A percentile compares a stretch with the other conserved stretches of the same genome.
These are phyloP conservation scores for Cyclopterus lumpus DNA, from an alignment of 2,797 vertebrate species.

Conservation along the genomic window DNA sequence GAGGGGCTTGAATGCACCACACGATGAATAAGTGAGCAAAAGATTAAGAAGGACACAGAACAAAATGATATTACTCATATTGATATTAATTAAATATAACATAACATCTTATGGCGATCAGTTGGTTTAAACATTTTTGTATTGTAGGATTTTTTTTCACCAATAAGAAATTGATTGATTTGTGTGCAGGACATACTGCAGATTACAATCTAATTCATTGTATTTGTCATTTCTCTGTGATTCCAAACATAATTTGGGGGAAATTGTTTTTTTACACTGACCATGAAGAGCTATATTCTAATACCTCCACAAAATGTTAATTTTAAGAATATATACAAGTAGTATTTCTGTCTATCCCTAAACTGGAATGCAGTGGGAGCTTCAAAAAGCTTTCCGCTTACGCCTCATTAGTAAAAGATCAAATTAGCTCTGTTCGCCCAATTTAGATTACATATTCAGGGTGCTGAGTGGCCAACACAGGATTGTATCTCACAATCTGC, in stretches of 20 bases:
- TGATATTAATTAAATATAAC: background rate
- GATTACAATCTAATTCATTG: conserved; percentile 3
- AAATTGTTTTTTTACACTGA: background rate
- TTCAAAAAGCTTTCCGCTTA: background rate
- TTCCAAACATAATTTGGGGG: background rate
- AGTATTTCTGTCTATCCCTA: background rate
- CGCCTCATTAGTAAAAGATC: background rate
- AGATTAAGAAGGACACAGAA: background rate
- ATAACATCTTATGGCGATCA: background rate
- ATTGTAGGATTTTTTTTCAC: background rate
- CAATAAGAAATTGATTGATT: background rate
- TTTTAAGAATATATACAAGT: conserved; percentile 7
- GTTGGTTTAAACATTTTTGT: background rate
- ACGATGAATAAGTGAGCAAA: conserved; percentile 1
- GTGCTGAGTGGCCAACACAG: background rate
- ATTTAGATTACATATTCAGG: background rate
- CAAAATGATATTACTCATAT: background rate
- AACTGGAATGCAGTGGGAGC: background rate
- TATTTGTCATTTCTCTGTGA: conserved; percentile 1
- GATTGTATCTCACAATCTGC: background rate
- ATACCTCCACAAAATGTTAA: background rate
- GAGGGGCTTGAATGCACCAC: background rate
- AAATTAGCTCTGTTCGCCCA: background rate
- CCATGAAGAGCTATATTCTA: background rate
- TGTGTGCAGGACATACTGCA: background rate